These are phyloP conservation scores for Opisthocomus hoazin DNA, from an alignment of 2,113 vertebrate species.

Conservation along the genomic window DNA sequence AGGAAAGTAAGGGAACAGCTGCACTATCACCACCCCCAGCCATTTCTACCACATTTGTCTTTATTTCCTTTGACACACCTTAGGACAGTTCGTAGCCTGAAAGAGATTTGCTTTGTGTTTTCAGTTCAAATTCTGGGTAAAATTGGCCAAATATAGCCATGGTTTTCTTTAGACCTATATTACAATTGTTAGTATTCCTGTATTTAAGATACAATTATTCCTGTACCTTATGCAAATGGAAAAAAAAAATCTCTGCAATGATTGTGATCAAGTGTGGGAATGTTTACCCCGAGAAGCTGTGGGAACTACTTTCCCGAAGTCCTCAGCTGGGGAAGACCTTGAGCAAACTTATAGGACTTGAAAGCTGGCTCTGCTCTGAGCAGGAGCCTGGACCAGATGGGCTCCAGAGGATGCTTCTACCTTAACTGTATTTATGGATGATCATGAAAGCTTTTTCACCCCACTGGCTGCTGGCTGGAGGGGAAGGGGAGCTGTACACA, in stretches of 20 bases:
- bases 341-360: neutral
- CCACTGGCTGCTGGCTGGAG: neutral
- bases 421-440: neutral
- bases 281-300: neutral
- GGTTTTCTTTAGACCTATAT: neutral
- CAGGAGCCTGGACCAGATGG: neutral
- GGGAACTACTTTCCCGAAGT: neutral
- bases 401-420: neutral
- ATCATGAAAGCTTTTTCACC: neutral
- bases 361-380: too few species aligned
- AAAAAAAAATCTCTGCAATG: neutral
- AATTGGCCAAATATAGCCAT: neutral
- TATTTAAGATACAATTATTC: neutral
- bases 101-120: neutral
- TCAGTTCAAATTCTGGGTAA: neutral
- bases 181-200: neutral
- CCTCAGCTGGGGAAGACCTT: neutral
- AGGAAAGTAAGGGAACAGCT: neutral
- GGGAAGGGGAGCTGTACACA: neutral
- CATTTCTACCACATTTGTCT: neutral
- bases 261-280: neutral
- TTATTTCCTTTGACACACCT: neutral
- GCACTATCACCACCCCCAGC: neutral
- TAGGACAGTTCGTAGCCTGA: neutral
- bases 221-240: neutral